Conservation (phyloP, 2,888 invertebrate species). For the Mythimna pallens region DNA sequence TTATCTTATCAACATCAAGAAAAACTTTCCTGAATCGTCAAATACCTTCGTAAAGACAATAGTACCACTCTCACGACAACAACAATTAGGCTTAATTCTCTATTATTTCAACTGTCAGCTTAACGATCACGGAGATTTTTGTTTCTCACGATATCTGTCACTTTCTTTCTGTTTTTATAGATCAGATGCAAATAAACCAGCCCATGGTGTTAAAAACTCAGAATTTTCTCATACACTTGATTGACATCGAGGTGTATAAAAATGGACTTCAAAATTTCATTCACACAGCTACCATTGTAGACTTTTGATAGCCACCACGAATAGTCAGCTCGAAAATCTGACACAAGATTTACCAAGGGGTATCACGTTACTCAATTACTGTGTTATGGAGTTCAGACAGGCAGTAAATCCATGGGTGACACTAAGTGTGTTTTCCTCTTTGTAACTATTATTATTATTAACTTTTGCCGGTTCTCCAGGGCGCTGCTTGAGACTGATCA, state of each 20-base stretch:
- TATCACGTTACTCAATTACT: no score
- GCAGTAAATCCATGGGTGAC: no score
- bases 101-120: slow-evolving; percentile 47
- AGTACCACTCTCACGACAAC: slow-evolving; percentile 39
- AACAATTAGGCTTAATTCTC: slow-evolving; percentile 24
- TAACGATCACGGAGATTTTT: slow-evolving; percentile 36
- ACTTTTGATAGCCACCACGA: no score
- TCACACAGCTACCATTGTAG: background rate
- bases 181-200: slow-evolving; percentile 19
- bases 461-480: no score
- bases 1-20: background rate
- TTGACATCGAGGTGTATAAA: background rate
- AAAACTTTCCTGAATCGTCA: slow-evolving; percentile 40
- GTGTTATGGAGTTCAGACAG: no score
- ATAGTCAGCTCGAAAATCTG: no score
- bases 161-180: slow-evolving; percentile 35
- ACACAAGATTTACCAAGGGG: no score
- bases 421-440: no score
- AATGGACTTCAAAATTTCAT: background rate
- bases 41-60: slow-evolving; percentile 37
- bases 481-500: no score
- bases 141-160: slow-evolving; percentile 36
- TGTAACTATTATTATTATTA: no score
- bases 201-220: background rate
- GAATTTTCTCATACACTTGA: background rate